A percentile compares a stretch with the other conserved stretches of the same genome.
phyloP scores from a whole-genome alignment of 1,140 invertebrate genomes.

The Thaumatotibia leucotreta region DNA sequence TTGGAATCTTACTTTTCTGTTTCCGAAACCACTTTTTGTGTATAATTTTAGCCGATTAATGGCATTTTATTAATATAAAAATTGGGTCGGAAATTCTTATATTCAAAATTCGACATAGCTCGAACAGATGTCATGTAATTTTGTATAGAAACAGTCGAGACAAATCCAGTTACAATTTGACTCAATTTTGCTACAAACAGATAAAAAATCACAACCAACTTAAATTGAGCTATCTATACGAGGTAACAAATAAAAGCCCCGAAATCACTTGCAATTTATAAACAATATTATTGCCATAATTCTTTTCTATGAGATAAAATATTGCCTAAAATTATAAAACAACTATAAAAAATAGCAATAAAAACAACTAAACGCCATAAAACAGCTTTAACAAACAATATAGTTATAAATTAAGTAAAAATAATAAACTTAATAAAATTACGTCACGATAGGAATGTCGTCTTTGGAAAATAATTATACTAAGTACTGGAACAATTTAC shows the following conservation, averaged over 20 bases:
- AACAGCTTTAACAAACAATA: neutral
- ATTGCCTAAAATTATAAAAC: neutral
- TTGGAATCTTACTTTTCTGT: too few relatives aligned
- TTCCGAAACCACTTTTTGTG: too few relatives aligned
- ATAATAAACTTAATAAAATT: slow-evolving; percentile 4
- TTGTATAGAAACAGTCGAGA: neutral
- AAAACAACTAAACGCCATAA: neutral
- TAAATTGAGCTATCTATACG: neutral
- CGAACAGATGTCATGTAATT: too few relatives aligned
- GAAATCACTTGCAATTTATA: slow-evolving; percentile 1
- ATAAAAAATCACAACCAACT: neutral
- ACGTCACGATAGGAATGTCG: neutral
- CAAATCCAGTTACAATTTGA: neutral
- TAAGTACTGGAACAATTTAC: slow-evolving; percentile 8
- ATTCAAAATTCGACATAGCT: too few relatives aligned
- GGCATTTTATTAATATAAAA: too few relatives aligned
- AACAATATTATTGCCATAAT: neutral
- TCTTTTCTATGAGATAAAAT: neutral
- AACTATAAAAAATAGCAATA: neutral
- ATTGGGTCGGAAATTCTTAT: too few relatives aligned
- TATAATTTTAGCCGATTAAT: too few relatives aligned
- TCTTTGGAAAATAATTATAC: slow-evolving; percentile 1
- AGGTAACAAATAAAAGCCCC: slow-evolving; percentile 3
- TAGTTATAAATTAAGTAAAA: neutral
- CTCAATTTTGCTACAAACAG: neutral